Percentiles rank a stretch among this genome's conserved stretches.
phyloP scores from a whole-genome alignment of 2,113 vertebrate species.

The Paralichthys olivaceus region DNA sequence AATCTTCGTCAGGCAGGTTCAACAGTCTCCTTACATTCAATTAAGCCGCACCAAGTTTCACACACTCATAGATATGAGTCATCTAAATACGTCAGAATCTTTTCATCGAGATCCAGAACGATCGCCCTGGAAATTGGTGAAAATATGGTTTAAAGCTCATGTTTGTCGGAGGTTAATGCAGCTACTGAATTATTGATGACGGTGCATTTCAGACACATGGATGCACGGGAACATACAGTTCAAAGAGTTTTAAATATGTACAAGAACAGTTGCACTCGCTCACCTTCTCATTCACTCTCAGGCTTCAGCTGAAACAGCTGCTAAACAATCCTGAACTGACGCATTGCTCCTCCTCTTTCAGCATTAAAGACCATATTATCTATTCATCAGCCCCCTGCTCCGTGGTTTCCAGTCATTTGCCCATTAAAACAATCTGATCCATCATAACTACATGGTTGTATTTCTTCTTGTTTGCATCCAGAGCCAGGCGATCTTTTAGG shows the following conservation, averaged over 20 bases:
- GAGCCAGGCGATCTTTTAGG: slow-evolving; percentile 41
- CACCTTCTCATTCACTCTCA: too few species aligned
- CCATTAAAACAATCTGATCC: slow-evolving; percentile 23
- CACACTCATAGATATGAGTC: too few species aligned
- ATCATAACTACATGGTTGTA: slow-evolving; percentile 27
- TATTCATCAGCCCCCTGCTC: neutral
- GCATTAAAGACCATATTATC: neutral
- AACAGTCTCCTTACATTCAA: too few species aligned
- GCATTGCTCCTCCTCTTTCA: neutral
- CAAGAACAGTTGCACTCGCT: too few species aligned
- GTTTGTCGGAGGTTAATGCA: neutral
- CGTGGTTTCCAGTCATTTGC: slow-evolving; percentile 10
- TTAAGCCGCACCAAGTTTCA: too few species aligned
- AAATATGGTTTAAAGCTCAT: too few species aligned
- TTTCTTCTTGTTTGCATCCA: slow-evolving; percentile 44
- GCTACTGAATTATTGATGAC: neutral
- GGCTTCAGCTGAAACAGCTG: too few species aligned
- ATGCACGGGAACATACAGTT: neutral
- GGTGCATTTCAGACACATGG: neutral
- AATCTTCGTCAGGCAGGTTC: neutral
- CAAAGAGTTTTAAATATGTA: neutral
- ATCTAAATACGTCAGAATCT: too few species aligned
- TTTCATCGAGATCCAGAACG: too few species aligned
- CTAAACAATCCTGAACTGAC: too few species aligned
- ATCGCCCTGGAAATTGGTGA: too few species aligned